These are phyloP conservation scores for Magallana ariakensis DNA, from an alignment of 1,140 invertebrate genomes.

Conservation along the genomic window DNA sequence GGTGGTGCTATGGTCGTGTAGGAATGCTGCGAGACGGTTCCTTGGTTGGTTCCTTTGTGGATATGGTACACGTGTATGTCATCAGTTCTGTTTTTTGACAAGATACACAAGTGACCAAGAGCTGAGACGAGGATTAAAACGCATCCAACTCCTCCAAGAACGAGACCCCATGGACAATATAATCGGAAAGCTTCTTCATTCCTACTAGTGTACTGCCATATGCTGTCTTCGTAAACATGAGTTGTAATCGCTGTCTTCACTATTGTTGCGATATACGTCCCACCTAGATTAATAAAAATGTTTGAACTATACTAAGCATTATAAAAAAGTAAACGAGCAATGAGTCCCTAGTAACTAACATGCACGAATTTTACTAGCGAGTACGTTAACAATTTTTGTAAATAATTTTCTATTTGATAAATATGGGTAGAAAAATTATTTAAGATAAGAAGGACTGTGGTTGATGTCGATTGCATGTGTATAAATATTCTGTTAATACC, in stretches of 20 bases:
- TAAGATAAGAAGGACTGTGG: not conserved
- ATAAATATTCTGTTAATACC: not conserved
- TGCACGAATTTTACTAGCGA: too few species aligned
- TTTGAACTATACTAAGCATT: not conserved
- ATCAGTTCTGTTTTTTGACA: constrained; percentile 32
- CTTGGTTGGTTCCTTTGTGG: not conserved
- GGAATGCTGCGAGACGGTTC: not conserved
- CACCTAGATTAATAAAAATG: not conserved
- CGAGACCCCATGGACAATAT: constrained; percentile 30
- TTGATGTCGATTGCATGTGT: not conserved
- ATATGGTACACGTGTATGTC: constrained; percentile 35
- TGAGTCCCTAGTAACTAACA: too few species aligned
- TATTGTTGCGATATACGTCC: not conserved
- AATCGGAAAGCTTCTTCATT: not conserved
- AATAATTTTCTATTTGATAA: not conserved
- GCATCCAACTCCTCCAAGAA: constrained; percentile 2
- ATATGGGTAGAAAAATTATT: not conserved
- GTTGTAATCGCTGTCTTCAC: not conserved
- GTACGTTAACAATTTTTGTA: too few species aligned
- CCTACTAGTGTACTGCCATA: not conserved
- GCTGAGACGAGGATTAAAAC: constrained; percentile 28
- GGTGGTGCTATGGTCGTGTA: constrained; percentile 40
- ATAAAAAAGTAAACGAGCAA: not conserved
- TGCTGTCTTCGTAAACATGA: not conserved
- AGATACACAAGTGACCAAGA: constrained; percentile 22